Conservation (phyloP, 2,888 invertebrate genomes). For the Odontothrips loti region DNA sequence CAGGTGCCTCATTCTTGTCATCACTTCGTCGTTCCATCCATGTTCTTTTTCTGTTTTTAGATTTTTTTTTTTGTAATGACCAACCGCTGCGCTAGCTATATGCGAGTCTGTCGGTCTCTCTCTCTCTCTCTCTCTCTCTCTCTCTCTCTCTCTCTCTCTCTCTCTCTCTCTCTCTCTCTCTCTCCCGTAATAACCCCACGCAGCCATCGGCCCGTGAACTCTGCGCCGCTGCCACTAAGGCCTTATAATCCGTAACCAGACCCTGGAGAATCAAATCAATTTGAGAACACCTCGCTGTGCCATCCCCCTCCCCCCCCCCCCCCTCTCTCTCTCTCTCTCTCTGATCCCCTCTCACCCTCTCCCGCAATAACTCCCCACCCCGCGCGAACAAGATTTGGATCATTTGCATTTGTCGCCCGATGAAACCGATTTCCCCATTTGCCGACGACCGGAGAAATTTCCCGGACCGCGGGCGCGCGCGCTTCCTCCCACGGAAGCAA, state of each 20-base stretch:
- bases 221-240: not conserved
- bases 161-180: not conserved
- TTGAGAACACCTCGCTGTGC: not conserved
- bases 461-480: not conserved
- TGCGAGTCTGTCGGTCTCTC: not conserved
- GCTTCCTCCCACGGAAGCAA: too few species aligned
- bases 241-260: not conserved
- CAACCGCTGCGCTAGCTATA: too few species aligned
- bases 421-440: not conserved
- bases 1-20: too few species aligned
- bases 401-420: not conserved
- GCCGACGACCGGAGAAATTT: not conserved
- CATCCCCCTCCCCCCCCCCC: not conserved
- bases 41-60: too few species aligned
- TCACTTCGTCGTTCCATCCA: not conserved
- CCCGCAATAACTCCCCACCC: too few species aligned
- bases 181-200: not conserved
- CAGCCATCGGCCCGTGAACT: not conserved
- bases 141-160: not conserved
- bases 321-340: not conserved
- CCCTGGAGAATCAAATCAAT: conserved; percentile 6
- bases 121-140: not conserved
- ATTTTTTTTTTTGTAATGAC: too few species aligned
- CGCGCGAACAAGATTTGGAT: too few species aligned
- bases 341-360: not conserved